phyloP scores from a whole-genome alignment of 2,113 vertebrate species.

The Proteles cristata region DNA sequence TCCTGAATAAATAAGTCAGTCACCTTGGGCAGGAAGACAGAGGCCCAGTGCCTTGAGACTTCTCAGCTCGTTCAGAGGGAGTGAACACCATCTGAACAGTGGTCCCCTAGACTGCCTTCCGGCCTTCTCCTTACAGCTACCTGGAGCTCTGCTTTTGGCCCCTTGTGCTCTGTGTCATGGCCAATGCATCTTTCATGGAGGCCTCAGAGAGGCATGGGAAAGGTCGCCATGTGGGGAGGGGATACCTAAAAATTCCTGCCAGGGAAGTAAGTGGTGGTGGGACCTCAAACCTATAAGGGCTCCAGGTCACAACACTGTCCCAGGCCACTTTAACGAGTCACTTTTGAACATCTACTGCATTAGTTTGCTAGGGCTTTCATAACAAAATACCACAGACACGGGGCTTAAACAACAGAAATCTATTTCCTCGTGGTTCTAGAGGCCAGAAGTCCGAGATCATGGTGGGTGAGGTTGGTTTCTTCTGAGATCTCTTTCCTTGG shows the following conservation, averaged over 20 bases:
- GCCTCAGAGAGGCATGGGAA: background rate
- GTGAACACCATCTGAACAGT: background rate
- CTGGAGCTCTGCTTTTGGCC: background rate
- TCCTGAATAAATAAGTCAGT: background rate
- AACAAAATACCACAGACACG: background rate
- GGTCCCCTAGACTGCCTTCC: background rate
- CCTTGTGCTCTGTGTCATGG: background rate
- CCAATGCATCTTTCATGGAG: background rate
- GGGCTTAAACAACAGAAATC: too few relatives aligned
- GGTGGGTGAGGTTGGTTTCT: background rate
- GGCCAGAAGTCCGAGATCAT: background rate
- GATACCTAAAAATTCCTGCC: background rate
- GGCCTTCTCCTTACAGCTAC: rapidly evolving
- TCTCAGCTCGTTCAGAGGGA: background rate
- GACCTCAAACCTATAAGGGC: background rate
- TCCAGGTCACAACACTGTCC: rapidly evolving
- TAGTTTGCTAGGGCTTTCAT: background rate
- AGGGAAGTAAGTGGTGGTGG: background rate
- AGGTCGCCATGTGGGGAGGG: rapidly evolving
- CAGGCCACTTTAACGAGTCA: background rate
- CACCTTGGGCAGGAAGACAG: background rate
- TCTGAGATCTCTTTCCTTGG: background rate
- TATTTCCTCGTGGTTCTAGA: background rate
- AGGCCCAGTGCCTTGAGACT: background rate
- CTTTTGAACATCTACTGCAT: background rate